Percentiles rank a stretch among this genome's conserved stretches.
These are phyloP conservation scores for Melanargia galathea DNA, from an alignment of 2,888 invertebrate genomes.

Conservation along the genomic window DNA sequence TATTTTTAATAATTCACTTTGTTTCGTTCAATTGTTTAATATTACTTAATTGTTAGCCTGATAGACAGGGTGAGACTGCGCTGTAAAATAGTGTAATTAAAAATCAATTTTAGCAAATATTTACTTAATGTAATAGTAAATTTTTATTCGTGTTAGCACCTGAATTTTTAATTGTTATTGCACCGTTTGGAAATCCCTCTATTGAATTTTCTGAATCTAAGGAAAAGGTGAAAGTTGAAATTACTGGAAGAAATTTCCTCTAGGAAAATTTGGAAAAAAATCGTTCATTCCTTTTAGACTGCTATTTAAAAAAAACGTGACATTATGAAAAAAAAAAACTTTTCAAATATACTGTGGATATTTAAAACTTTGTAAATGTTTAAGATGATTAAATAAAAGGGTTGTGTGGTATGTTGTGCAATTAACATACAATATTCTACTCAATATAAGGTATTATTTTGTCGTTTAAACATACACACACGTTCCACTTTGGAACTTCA, in stretches of 20 bases:
- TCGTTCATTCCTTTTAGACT: constrained; percentile 43
- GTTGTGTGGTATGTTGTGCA: constrained; percentile 78
- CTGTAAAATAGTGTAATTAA: constrained; percentile 70
- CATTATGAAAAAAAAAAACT: constrained; percentile 19
- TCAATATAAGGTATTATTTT: constrained; percentile 51
- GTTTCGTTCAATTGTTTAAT: constrained; percentile 18
- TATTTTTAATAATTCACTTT: constrained; percentile 28
- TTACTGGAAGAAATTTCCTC: constrained; percentile 47
- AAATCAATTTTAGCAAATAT: constrained; percentile 71
- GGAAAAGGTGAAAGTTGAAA: constrained; percentile 44
- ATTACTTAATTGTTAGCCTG: constrained; percentile 61
- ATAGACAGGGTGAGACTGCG: constrained; percentile 77
- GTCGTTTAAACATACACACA: constrained; percentile 54
- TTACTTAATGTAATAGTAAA: constrained; percentile 68
- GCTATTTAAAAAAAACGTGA: constrained; percentile 24
- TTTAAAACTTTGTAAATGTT: constrained; percentile 48
- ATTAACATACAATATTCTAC: constrained; percentile 64
- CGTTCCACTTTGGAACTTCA: constrained; percentile 47
- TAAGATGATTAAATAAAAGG: constrained; percentile 71
- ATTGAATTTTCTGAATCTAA: constrained; percentile 54
- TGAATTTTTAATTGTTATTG: constrained; percentile 65
- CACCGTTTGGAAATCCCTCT: constrained; percentile 63
- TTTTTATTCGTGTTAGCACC: constrained; percentile 73
- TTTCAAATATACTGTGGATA: constrained; percentile 9
- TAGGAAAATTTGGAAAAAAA: constrained; percentile 43